Base-by-base conservation (phyloP, 2,113 vertebrate genomes). In the Apus apus region DNA sequence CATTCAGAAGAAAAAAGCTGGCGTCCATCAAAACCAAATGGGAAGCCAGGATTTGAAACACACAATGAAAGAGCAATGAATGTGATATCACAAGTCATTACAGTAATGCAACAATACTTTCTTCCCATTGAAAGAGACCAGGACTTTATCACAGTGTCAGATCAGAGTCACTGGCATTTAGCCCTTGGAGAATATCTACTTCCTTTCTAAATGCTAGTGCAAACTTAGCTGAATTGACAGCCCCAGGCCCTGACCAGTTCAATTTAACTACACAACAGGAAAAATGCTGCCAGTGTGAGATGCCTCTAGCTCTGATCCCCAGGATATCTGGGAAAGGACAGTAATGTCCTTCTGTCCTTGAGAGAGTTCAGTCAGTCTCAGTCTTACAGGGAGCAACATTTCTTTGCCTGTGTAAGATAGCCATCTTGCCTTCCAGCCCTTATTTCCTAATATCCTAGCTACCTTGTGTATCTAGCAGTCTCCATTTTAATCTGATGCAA, bases 141-240 rank as follows among this genome's bases (percentile, higher is more conserved):
- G 23, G n/a, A 71, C 8, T 91, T 92, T 71, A 84, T 72, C 80
- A 61, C 61, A 81, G 74, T 79, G 66, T 85, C 66, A 87, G 50
- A 67, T 75, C 66, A 76, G 61, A 87, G n/a, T 62, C 9, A 3
- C 29, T 43, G 50, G n/a, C 40, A 68, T 70, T 91, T 68, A 68
- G 48, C 40, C 30, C 27, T 85, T 25, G 26, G 77, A 87, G 66
- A 89, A 16, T 29, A 78, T 81, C 43, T 57, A 18, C 38, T 84
- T 61, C 26, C 57, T 92, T 91, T 94, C 34, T 61, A 51, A 91
- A 72, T 2, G 3, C 9, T 89, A 13, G 40, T 76, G 57, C 34
- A 89, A 74, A 57, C 13, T 53, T 73, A 40, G 14, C 57, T 82
- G 73, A 66, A 93, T 68, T 94, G 89, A 89, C 89, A 96, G 73